Conservation (phyloP, 1,140 invertebrate genomes). For the Drosophila busckii region DNA sequence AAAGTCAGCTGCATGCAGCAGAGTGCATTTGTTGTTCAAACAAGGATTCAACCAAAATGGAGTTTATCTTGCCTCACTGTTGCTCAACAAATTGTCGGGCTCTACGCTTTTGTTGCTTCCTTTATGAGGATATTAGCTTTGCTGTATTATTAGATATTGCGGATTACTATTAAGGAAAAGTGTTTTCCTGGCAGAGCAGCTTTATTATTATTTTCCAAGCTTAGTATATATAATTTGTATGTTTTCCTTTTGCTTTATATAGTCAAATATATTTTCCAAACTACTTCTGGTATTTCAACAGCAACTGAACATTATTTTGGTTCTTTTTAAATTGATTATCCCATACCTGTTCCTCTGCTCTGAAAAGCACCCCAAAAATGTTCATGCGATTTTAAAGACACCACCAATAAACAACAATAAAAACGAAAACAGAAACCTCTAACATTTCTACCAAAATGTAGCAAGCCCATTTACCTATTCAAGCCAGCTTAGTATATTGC, state of each 20-base stretch:
- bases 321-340: slow-evolving; percentile 60
- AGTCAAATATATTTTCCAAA: too few relatives aligned
- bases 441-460: not conserved
- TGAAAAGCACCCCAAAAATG: slow-evolving; percentile 68
- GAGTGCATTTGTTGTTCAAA: slow-evolving; percentile 8
- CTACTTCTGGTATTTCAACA: not conserved
- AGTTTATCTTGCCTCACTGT: slow-evolving; percentile 4
- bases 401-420: slow-evolving; percentile 51
- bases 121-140: not conserved
- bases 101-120: slow-evolving; percentile 8
- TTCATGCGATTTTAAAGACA: slow-evolving; percentile 63
- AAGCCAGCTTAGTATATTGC: too few relatives aligned
- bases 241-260: too few relatives aligned
- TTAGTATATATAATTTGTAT: too few relatives aligned
- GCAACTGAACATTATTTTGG: slow-evolving; percentile 24
- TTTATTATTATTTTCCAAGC: too few relatives aligned
- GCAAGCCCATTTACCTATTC: slow-evolving; percentile 18
- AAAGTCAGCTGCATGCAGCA: slow-evolving; percentile 21
- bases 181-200: too few relatives aligned
- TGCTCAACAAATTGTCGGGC: slow-evolving; percentile 1
- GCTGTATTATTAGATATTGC: too few relatives aligned
- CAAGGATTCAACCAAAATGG: slow-evolving; percentile 11
- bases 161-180: too few relatives aligned
- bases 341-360: slow-evolving; percentile 57
- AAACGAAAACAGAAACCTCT: slow-evolving; percentile 9